Conservation (phyloP, 2,797 vertebrate genomes). For the Falco concolor region DNA sequence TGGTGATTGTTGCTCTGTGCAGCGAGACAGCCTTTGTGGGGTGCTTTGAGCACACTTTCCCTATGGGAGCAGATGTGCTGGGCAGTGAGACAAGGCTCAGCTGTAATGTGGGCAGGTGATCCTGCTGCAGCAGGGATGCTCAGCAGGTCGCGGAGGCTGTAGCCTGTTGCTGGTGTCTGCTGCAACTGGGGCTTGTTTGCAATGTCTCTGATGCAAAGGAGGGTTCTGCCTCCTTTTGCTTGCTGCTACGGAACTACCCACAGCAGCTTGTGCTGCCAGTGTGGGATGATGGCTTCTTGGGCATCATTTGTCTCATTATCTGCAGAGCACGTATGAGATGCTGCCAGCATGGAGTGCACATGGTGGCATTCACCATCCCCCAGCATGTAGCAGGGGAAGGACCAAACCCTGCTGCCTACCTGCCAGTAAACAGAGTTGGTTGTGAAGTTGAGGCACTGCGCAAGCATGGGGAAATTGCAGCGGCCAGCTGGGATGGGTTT, state of each 20-base stretch:
- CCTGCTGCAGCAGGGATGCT: accelerated
- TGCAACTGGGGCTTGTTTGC: neutral
- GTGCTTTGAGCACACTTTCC: accelerated
- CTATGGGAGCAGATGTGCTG: accelerated
- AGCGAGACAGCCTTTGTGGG: neutral
- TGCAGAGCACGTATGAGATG: accelerated
- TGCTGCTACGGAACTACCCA: neutral
- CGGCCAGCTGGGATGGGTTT: neutral
- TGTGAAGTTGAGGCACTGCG: neutral
- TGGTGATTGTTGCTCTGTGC: accelerated
- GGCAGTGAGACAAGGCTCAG: neutral
- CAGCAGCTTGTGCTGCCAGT: accelerated
- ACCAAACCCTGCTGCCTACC: neutral
- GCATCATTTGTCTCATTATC: accelerated
- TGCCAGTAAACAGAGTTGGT: accelerated
- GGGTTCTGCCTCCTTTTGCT: neutral
- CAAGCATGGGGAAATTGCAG: accelerated
- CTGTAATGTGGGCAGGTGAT: accelerated
- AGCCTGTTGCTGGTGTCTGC: neutral
- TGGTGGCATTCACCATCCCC: neutral
- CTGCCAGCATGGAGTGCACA: accelerated
- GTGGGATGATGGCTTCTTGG: neutral
- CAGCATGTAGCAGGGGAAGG: accelerated
- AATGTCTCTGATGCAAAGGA: neutral
- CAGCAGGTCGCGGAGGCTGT: accelerated